Percentiles rank a stretch among this genome's conserved stretches.
phyloP scores from a whole-genome alignment of 2,113 vertebrate species.

The Ptilorrhoa leucosticta region DNA sequence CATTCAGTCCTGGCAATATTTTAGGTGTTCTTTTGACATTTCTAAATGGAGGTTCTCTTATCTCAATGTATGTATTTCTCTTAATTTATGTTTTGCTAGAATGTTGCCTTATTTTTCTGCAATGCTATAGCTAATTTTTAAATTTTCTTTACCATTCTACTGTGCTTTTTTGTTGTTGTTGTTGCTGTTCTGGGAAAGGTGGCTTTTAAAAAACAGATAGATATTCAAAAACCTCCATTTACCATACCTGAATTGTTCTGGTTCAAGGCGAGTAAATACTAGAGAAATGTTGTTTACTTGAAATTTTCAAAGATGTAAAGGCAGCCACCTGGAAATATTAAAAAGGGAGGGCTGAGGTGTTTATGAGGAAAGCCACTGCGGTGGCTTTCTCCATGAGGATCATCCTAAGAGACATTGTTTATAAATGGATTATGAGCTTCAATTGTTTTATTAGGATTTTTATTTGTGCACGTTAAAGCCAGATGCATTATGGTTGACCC shows the following conservation, averaged over 20 bases:
- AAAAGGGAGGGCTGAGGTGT: background rate
- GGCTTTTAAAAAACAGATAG: background rate
- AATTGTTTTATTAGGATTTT: constrained; percentile 31
- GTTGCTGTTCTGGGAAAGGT: background rate
- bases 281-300: background rate
- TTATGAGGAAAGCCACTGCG: background rate
- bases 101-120: background rate
- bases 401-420: constrained; percentile 33
- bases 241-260: background rate
- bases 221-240: background rate
- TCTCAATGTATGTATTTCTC: background rate
- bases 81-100: background rate
- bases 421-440: constrained; percentile 43
- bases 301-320: background rate
- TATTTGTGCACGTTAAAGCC: background rate
- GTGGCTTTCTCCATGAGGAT: background rate
- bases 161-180: background rate
- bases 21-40: background rate
- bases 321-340: background rate
- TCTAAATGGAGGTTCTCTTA: background rate
- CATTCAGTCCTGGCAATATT: background rate
- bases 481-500: background rate
- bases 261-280: background rate
- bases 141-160: background rate
- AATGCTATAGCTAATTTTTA: background rate